Base-by-base conservation (phyloP, 1,140 invertebrate species). In the Acromyrmex echinatior region DNA sequence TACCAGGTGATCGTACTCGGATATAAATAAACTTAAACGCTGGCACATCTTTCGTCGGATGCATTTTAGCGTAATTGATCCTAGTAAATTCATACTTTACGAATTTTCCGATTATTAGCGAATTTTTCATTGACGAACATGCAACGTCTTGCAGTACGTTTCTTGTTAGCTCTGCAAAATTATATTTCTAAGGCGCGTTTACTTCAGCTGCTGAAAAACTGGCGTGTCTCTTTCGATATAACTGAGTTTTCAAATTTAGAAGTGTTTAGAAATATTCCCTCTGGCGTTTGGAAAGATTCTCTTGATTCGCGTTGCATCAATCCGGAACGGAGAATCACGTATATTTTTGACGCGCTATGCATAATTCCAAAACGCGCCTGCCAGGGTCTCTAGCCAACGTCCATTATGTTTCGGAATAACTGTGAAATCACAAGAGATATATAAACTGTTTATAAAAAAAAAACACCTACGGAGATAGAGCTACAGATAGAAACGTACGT, bases 1-100 rank as follows among this genome's bases (percentile, higher is more conserved):
- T 66, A 87, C 49, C 62, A 84, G 85, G 86, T 87, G 85, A 82
- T 87, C 84, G 77, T 62, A 39, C 71, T 89, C 56, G 35, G 63
- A 74, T 84, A 84, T 78, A 90, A 89, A 89, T 73, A 87, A 79
- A 51, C 31, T 56, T 35, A 35, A 3, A 80, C 3, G 53, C 49
- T 74, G 31, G 31, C 51, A 49, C 28, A 51, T 79, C 21, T 39
- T 74, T 86, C 21, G 35, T 56, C 49, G 53, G 35, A 66, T 49
- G 28, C 25, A 80, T 63, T 70, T 81, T 12, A 5, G 12, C 25
- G 21, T 21, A 35, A 80, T 73, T 65, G 31, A 25, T 6, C 4
- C 14, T 25, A 3, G 2, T 35, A 49, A 16, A 21, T 21, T 25
- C n/a, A n/a, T 25, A 7, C 21, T 39, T 25, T 39, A 25, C 66